Conservation (phyloP, 2,113 vertebrate genomes). For the Vidua chalybeata region DNA sequence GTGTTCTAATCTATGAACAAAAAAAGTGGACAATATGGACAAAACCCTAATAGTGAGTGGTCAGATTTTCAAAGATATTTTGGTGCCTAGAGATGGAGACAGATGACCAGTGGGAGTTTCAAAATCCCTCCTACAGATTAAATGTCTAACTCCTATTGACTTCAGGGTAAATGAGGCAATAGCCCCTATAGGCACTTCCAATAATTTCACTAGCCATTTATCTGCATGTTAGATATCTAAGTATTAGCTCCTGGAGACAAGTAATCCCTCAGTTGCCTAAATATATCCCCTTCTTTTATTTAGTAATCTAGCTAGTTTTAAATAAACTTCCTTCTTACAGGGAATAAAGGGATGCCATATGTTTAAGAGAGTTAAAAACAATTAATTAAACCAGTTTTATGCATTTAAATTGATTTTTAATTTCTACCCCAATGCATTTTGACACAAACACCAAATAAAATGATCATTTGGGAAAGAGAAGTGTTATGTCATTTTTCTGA, state of each 20-base stretch:
- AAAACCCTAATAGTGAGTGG: neutral
- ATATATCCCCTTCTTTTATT: neutral
- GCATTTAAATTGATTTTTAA: neutral
- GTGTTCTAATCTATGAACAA: neutral
- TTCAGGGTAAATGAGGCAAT: slow-evolving; percentile 16
- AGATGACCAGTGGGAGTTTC: slow-evolving; percentile 10
- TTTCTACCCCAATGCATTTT: neutral
- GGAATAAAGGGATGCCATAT: accelerated
- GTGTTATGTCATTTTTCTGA: neutral
- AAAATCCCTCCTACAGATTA: slow-evolving; percentile 19
- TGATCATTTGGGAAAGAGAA: neutral
- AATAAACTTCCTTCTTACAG: neutral
- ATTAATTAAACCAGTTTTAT: neutral
- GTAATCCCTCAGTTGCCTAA: neutral
- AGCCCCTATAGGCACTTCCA: neutral
- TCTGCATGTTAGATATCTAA: neutral
- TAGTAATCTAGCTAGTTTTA: neutral
- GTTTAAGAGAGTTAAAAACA: neutral
- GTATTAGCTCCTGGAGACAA: neutral
- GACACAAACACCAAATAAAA: neutral
- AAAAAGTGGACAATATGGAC: neutral
- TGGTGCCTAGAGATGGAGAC: neutral
- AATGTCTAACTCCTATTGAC: neutral
- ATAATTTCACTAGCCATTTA: slow-evolving; percentile 21
- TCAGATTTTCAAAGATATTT: neutral